Evolutionary conservation across 1,140 invertebrate genomes (phyloP).

Genomic region (Diprion similis): DNA sequence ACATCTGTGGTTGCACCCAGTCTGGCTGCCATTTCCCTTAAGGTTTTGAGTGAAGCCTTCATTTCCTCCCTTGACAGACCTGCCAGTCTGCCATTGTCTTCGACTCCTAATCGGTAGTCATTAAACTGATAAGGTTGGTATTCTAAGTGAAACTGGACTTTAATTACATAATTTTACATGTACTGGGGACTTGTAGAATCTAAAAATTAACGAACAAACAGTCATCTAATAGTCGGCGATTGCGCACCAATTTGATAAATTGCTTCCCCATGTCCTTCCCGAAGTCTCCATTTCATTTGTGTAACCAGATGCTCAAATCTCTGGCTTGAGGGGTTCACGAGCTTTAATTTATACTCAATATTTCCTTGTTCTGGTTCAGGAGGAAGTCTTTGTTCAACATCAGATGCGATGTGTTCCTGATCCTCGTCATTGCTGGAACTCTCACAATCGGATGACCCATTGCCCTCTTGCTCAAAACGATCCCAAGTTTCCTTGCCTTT

Average conservation of each 20-base stretch:
- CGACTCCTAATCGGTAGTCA: conserved; percentile 68
- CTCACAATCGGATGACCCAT: conserved; percentile 46
- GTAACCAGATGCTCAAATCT: conserved; percentile 90
- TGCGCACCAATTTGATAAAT: conserved; percentile 88
- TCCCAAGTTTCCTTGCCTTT: conserved; percentile 48
- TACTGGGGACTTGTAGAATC: background rate
- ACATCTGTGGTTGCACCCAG: conserved; percentile 82
- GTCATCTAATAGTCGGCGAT: background rate
- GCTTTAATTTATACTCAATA: conserved; percentile 92
- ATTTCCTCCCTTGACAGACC: conserved; percentile 84
- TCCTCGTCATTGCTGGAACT: conserved; percentile 52
- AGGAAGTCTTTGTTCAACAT: conserved; percentile 71
- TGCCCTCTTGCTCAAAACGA: conserved; percentile 51
- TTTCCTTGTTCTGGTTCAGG: conserved; percentile 91
- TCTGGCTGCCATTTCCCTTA: conserved; percentile 85
- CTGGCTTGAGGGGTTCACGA: conserved; percentile 83
- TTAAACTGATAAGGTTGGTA: conserved; percentile 13
- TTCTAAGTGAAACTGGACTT: conserved; percentile 3
- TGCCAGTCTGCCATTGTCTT: conserved; percentile 87
- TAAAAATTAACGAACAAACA: background rate
- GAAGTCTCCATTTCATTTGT: conserved; percentile 89
- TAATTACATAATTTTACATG: conserved; percentile 15
- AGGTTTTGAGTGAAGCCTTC: conserved; percentile 80
- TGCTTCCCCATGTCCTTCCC: conserved; percentile 90
- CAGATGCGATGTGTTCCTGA: conserved; percentile 47